Percentiles rank a stretch among this genome's conserved stretches.
These are phyloP conservation scores for Ennomos quercinarius DNA, from an alignment of 2,888 invertebrate genomes.

Conservation along the genomic window DNA sequence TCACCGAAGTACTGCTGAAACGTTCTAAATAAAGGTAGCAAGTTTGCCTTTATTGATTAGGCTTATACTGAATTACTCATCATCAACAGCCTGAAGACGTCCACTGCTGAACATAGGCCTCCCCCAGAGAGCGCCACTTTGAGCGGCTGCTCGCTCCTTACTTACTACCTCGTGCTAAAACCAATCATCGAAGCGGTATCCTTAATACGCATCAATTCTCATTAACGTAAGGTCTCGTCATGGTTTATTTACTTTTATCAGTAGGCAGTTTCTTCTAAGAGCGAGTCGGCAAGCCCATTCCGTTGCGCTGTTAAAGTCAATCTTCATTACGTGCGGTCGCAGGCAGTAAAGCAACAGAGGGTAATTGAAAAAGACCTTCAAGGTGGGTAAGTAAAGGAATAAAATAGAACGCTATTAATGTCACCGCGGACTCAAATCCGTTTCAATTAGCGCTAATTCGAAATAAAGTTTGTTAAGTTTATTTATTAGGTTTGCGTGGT, in stretches of 20 bases:
- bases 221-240: conserved; percentile 34
- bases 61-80: too few relatives aligned
- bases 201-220: conserved; percentile 39
- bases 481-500: conserved; percentile 7
- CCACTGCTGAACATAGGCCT: too few relatives aligned
- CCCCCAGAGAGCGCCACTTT: too few relatives aligned
- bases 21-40: too few relatives aligned
- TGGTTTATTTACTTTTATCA: conserved; percentile 39
- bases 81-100: too few relatives aligned
- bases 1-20: too few relatives aligned
- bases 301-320: conserved; percentile 59
- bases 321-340: conserved; percentile 57
- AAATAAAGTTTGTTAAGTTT: conserved; percentile 13
- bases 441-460: conserved; percentile 35
- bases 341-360: conserved; percentile 36
- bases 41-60: too few relatives aligned
- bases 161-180: background rate
- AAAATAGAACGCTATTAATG: conserved; percentile 32
- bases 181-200: background rate
- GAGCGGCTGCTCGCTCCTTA: too few relatives aligned
- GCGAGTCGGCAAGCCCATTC: conserved; percentile 43
- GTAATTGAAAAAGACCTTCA: conserved; percentile 52
- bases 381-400: conserved; percentile 37
- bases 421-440: conserved; percentile 28
- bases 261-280: conserved; percentile 28